Evolutionary conservation across 2,888 invertebrate species (phyloP), one percentile per base, ranked within the genome.

Genomic region (Darwinula stevensoni): DNA sequence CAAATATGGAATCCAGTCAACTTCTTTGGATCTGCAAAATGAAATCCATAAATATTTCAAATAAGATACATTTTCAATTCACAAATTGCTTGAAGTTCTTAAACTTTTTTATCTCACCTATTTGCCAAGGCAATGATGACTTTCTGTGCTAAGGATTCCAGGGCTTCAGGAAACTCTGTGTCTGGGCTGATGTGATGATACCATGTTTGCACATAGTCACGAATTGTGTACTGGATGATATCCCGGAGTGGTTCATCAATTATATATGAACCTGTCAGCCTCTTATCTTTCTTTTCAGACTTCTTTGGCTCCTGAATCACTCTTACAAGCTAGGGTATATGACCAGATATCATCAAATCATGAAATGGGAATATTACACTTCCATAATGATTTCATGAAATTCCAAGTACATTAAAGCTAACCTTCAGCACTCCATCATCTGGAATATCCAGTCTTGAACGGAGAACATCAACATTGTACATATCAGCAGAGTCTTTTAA

Each of bases 1-100:
- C 36, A 84, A 59, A 43, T 75, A 71, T 22, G 75, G 70, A 42
- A 78, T 70, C 76, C 84, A 80, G 50, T 86, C 78, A 11, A 82
- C 70, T 46, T 72, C 67, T 58, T 78, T 78, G 29, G 75, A 50
- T 38, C 58, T 57, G 36, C 9, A 37, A 34, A 33, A 31, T 30
- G 32, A 17, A 22, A 22, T 9, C 6, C 9, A 6, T 9, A 6
- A 22, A 22, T 6, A 22, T 22, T 12, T n/a, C 32, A 12, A 31
- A 29, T 28, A 13, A 22, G 35, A 29, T 31, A 6, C 11, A 18
- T 32, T 11, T 15, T 9, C n/a, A 14, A n/a, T 22, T 17, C 4
- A 37, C 17, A 31, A 31, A 15, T 9, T 22, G 11, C 18, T 17
- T 15, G 9, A 11, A 15, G 12, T 15, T 14, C 39, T 16, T 27